Percentiles rank a stretch among this genome's conserved stretches.
Conservation (phyloP, 2,797 vertebrate species). For the Pseudotriccus pelzelni region DNA sequence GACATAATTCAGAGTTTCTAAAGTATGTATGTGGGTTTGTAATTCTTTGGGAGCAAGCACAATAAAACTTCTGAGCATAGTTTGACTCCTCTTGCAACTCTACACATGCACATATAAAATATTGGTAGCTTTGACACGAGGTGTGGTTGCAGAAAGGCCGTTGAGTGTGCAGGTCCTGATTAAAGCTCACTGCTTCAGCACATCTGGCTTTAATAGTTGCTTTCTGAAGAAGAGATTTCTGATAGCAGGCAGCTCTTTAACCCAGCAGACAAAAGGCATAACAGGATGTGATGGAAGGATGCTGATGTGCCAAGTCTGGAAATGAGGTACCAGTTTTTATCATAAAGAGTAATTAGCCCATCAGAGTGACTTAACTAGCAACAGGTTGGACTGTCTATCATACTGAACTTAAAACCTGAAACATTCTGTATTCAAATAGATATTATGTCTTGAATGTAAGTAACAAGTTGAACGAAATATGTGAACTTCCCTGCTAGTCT, state of each 20-base stretch:
- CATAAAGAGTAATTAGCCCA: background rate
- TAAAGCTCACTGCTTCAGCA: background rate
- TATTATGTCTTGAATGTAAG: background rate
- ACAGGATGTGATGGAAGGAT: background rate
- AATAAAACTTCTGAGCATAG: background rate
- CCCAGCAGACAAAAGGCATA: background rate
- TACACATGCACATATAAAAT: accelerated
- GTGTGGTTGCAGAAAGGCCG: background rate
- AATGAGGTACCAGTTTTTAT: background rate
- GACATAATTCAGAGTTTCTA: background rate
- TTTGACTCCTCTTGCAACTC: background rate
- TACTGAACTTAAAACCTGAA: background rate
- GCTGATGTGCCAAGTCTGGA: background rate
- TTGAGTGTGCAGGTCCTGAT: background rate
- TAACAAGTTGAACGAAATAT: background rate
- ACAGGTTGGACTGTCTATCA: background rate
- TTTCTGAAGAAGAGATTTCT: background rate
- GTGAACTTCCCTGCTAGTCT: background rate
- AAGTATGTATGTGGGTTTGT: background rate
- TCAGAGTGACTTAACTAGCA: background rate
- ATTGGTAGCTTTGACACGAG: background rate
- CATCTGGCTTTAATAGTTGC: background rate
- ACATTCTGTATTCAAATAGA: background rate
- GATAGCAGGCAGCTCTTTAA: background rate
- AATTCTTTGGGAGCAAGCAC: background rate